These are phyloP conservation scores for Gymnocheta viridis DNA, from an alignment of 2,888 invertebrate species.

Conservation along the genomic window DNA sequence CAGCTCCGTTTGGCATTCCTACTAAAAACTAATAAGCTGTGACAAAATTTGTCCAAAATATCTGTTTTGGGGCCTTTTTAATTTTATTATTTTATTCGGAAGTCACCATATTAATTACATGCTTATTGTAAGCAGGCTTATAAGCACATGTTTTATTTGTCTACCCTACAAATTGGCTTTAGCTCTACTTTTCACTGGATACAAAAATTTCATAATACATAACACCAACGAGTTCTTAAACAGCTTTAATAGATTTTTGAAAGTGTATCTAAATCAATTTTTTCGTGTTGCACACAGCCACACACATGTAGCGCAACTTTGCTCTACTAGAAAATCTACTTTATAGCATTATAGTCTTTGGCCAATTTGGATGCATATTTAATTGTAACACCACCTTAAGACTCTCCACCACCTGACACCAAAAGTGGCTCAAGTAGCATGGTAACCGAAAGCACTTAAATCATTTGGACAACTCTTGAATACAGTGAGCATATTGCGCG, in stretches of 20 bases:
- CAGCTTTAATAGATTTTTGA: background rate
- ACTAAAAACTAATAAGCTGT: too few relatives aligned
- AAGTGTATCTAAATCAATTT: background rate
- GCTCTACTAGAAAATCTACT: slow-evolving; percentile 64
- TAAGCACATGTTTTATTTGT: background rate
- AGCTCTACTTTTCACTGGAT: background rate
- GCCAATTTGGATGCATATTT: slow-evolving; percentile 75
- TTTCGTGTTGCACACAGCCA: background rate
- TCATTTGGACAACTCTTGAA: slow-evolving; percentile 38
- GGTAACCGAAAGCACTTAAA: slow-evolving; percentile 57
- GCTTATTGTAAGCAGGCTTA: background rate
- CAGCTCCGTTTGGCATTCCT: too few relatives aligned
- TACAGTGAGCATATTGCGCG: background rate
- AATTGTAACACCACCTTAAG: slow-evolving; percentile 70
- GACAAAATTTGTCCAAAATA: too few relatives aligned
- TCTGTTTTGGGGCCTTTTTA: too few relatives aligned
- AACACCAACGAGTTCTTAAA: background rate
- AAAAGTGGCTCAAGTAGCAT: slow-evolving; percentile 29
- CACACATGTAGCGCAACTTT: background rate
- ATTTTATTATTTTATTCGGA: too few relatives aligned
- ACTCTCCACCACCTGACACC: slow-evolving; percentile 15
- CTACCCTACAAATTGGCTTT: too few relatives aligned
- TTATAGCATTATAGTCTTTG: slow-evolving; percentile 25
- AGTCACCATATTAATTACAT: background rate
- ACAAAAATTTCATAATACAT: background rate